Evolutionary conservation across 2,888 invertebrate species (phyloP), one percentile per base, ranked within the genome.

Genomic region (Cerastoderma edule): DNA sequence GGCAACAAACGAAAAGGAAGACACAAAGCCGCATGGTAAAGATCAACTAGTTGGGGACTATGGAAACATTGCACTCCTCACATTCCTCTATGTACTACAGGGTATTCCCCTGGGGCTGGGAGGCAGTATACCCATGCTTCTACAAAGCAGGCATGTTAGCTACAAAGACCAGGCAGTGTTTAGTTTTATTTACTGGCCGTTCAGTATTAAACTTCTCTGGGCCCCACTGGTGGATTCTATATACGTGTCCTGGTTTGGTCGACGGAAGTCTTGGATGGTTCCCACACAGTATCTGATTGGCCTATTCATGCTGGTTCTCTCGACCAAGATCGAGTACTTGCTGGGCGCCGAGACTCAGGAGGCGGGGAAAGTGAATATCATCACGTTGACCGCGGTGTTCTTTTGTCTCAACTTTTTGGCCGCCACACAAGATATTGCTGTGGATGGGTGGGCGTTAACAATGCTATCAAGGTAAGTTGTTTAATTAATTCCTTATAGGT

Each of bases 381-480:
- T 83, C 8, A 73, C 83, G 64, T 94, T 99, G 32, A 99, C 99
- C 0, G 90, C 95, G 19, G 94, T 97, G 74, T 99, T 99, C 93
- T 96, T 99, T 92, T 94, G 95, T 70, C 94, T 99, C 2, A 99
- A 99, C 91, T 98, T 99, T 90, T 94, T 99, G 87, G 99, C 99
- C 5, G 99, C 99, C 1, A 99, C 99, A 1, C 99, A 99, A 94
- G 99, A 99, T 93, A 99, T 99, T 89, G 99, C 98, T 22, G 99
- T 99, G 0, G 99, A 99, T 94, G 99, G 99, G 28, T 99, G 99
- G 99, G 99, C 99, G 0, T 94, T 99, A 16, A 99, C 99, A 0
- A 99, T 99, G 98, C 94, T 99, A 1, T 97, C 97, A 90, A 96
- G 97, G 95, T 97, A 91, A 76, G 71, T 69, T 57, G 13, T 19